Conservation (phyloP, 2,888 invertebrate genomes). For the Drosophila diplacantha region DNA sequence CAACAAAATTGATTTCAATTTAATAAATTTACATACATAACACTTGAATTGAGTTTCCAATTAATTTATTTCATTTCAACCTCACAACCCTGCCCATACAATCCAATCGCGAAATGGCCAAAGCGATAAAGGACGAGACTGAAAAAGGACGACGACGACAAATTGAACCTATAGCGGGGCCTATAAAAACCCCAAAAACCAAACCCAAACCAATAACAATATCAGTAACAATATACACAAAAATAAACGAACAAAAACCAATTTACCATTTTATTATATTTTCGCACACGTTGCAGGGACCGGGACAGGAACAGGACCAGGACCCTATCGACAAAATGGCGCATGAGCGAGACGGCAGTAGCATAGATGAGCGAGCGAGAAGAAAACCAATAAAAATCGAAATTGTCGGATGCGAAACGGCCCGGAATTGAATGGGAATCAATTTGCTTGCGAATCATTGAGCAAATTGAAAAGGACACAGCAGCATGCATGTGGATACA, state of each 20-base stretch:
- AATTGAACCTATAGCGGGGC: slow-evolving; percentile 18
- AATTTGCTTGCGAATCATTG: slow-evolving; percentile 76
- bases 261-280: slow-evolving; percentile 72
- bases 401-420: slow-evolving; percentile 67
- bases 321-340: slow-evolving; percentile 33
- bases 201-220: slow-evolving; percentile 68
- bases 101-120: slow-evolving; percentile 50
- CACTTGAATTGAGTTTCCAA: slow-evolving; percentile 57
- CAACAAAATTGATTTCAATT: slow-evolving; percentile 24
- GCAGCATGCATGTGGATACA: slow-evolving; percentile 32
- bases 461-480: slow-evolving; percentile 74
- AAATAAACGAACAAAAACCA: slow-evolving; percentile 65
- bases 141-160: slow-evolving; percentile 21
- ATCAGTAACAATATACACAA: slow-evolving; percentile 61
- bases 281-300: slow-evolving; percentile 44
- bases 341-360: slow-evolving; percentile 17
- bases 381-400: slow-evolving; percentile 70
- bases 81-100: slow-evolving; percentile 19
- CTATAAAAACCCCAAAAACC: slow-evolving; percentile 49
- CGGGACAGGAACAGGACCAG: slow-evolving; percentile 4
- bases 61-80: slow-evolving; percentile 64
- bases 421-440: slow-evolving; percentile 74
- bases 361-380: slow-evolving; percentile 38
- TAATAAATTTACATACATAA: slow-evolving; percentile 49
- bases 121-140: slow-evolving; percentile 33